phyloP scores from a whole-genome alignment of 2,113 vertebrate species.

The Saguinus imperator region DNA sequence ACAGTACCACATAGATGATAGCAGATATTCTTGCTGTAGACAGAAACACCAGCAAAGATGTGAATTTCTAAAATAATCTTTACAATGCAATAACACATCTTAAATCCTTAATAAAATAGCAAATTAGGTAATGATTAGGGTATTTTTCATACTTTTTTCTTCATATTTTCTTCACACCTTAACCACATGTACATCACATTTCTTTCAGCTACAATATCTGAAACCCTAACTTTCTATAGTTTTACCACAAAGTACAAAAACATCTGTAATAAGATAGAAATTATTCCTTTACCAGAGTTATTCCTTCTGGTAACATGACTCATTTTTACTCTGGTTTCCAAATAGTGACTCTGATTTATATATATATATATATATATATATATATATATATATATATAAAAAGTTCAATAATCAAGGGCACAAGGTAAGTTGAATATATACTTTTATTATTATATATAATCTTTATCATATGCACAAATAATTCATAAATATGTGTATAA shows the following conservation, averaged over 20 bases:
- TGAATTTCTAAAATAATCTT: background rate
- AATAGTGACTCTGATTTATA: background rate
- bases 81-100: background rate
- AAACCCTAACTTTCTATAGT: slow-evolving; percentile 11
- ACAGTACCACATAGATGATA: background rate
- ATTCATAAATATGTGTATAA: slow-evolving; percentile 1
- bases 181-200: background rate
- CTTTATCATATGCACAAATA: slow-evolving; percentile 33
- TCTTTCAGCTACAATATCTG: background rate
- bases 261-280: background rate
- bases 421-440: background rate
- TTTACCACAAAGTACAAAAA: background rate
- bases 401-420: background rate
- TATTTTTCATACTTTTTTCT: background rate
- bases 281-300: background rate
- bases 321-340: slow-evolving; percentile 42
- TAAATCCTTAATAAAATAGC: background rate
- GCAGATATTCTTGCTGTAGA: background rate
- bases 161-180: background rate
- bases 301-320: background rate
- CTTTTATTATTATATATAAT: background rate
- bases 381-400: background rate
- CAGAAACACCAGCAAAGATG: background rate
- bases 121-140: background rate
- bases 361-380: background rate